Evolutionary conservation across 1,140 invertebrate genomes (phyloP).

Genomic region (Mactra quadrangularis): DNA sequence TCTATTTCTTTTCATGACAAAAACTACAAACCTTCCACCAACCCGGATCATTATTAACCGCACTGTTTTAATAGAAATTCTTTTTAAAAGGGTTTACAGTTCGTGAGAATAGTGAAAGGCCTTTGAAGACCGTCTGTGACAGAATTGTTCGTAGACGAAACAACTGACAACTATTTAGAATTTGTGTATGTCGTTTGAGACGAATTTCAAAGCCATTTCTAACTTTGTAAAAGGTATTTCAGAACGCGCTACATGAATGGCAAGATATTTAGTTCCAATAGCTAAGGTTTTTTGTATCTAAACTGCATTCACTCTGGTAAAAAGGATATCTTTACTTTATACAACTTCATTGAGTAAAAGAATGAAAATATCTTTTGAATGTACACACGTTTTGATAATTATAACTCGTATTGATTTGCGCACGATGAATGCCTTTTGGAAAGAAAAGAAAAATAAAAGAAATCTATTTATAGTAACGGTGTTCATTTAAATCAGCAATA

Average conservation of each 20-base stretch:
- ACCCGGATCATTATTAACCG: constrained; percentile 6
- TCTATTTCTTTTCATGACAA: constrained; percentile 13
- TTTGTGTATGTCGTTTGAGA: constrained; percentile 45
- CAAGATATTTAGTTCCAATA: constrained; percentile 43
- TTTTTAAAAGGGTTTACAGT: not conserved
- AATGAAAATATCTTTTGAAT: constrained; percentile 62
- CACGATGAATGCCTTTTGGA: constrained; percentile 17
- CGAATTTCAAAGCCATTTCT: constrained; percentile 48
- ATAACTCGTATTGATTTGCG: constrained; percentile 47
- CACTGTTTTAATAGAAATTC: not conserved
- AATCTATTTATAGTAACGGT: constrained; percentile 29
- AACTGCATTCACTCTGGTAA: constrained; percentile 45
- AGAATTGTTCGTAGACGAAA: constrained; percentile 3
- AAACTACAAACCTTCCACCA: constrained; percentile 34
- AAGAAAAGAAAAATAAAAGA: constrained; percentile 48
- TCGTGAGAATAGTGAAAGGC: not conserved
- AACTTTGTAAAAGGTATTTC: constrained; percentile 58
- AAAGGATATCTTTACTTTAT: constrained; percentile 48
- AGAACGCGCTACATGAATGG: constrained; percentile 22
- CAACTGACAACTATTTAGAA: constrained; percentile 44
- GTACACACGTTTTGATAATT: constrained; percentile 60
- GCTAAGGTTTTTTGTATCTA: constrained; percentile 59
- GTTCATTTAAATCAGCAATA: constrained; percentile 38
- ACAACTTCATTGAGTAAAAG: constrained; percentile 7
- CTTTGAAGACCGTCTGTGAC: not conserved